Percentiles rank a stretch among this genome's conserved stretches.
Evolutionary conservation across 2,888 invertebrate species (phyloP).

Genomic region (Drosophila anomalata): DNA sequence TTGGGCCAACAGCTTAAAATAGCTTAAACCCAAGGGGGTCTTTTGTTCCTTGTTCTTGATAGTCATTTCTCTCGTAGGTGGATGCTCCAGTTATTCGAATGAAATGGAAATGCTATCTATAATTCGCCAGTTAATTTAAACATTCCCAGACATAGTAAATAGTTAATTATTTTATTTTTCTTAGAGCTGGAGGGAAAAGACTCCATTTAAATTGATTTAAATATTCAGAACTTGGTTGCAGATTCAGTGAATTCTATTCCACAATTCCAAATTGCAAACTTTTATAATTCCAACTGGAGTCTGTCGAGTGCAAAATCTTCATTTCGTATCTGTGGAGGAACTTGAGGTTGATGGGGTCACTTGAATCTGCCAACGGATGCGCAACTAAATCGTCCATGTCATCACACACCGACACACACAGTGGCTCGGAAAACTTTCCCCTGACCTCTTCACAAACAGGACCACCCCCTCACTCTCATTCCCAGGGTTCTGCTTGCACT

Average conservation of each 20-base stretch:
- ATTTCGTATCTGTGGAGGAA: slow-evolving; percentile 10
- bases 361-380: slow-evolving; percentile 49
- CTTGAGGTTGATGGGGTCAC: slow-evolving; percentile 40
- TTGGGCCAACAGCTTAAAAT: background rate
- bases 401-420: slow-evolving; percentile 36
- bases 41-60: background rate
- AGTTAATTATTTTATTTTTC: background rate
- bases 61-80: no score
- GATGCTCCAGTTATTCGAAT: no score
- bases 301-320: slow-evolving; percentile 43
- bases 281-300: slow-evolving; percentile 31
- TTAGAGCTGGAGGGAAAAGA: background rate
- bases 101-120: no score
- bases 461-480: slow-evolving; percentile 1
- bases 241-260: slow-evolving; percentile 27
- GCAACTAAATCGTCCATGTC: slow-evolving; percentile 75
- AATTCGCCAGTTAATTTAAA: no score
- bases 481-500: background rate
- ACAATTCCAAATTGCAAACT: slow-evolving; percentile 33
- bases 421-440: slow-evolving; percentile 23
- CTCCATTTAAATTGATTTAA: slow-evolving; percentile 6
- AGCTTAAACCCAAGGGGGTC: background rate
- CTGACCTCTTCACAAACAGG: slow-evolving; percentile 17
- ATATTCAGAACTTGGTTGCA: slow-evolving; percentile 11
- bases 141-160: background rate